These are phyloP conservation scores for Helicoverpa zea DNA, from an alignment of 1,140 invertebrate genomes.

Conservation along the genomic window DNA sequence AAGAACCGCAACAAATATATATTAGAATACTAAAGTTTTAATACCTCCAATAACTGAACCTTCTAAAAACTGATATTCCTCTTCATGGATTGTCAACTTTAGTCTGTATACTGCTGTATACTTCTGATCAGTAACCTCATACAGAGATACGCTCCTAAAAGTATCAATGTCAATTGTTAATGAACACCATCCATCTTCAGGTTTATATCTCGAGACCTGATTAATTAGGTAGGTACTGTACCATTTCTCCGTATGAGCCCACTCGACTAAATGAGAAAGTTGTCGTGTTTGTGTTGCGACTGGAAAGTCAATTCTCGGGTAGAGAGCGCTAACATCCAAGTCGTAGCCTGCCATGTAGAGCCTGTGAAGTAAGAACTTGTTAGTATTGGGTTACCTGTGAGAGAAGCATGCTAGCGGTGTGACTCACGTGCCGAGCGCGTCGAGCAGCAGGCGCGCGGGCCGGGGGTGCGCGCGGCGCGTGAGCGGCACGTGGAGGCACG, in stretches of 20 bases:
- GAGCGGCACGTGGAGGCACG: conserved; percentile 90
- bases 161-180: no score
- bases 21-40: no score
- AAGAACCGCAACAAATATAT: no score
- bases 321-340: conserved; percentile 87
- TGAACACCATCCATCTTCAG: no score
- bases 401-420: no score
- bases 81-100: no score
- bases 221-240: conserved; percentile 23
- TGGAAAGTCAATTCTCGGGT: conserved; percentile 89
- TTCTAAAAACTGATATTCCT: no score
- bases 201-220: no score
- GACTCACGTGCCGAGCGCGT: conserved; percentile 89
- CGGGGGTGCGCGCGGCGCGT: conserved; percentile 91
- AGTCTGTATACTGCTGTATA: no score
- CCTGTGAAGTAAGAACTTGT: conserved; percentile 71
- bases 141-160: no score
- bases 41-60: no score
- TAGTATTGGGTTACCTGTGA: not conserved
- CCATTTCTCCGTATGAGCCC: conserved; percentile 89
- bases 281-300: conserved; percentile 88
- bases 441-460: conserved; percentile 89
- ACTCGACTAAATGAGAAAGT: conserved; percentile 89
- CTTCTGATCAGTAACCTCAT: no score
- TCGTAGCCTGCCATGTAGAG: conserved; percentile 89